Evolutionary conservation across 2,888 invertebrate species (phyloP).

Genomic region (Scrobipalpa atriplicella): DNA sequence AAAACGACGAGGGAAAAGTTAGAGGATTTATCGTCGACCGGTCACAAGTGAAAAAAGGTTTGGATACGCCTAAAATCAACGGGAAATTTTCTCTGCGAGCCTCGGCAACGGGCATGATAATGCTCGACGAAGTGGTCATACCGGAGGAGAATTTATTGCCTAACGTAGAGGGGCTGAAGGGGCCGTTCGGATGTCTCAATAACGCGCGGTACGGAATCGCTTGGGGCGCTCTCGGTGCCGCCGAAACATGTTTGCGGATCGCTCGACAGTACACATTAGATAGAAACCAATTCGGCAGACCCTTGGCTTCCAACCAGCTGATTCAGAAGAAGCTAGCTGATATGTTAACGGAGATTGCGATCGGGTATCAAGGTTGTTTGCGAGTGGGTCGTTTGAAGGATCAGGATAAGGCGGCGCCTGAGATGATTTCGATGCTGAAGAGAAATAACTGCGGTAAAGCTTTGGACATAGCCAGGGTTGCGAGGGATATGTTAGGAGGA

Average conservation of each 20-base stretch:
- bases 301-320: conserved; percentile 97
- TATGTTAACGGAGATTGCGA: conserved; percentile 96
- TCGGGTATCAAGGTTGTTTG: conserved; percentile 94
- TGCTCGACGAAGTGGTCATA: conserved; percentile 97
- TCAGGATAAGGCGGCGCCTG: conserved; percentile 89
- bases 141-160: conserved; percentile 97
- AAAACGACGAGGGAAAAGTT: conserved; percentile 90
- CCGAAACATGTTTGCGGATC: conserved; percentile 95
- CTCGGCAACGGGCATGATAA: conserved; percentile 97
- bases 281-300: conserved; percentile 95
- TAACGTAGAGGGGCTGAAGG: conserved; percentile 90
- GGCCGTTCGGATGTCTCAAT: conserved; percentile 97
- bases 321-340: conserved; percentile 99
- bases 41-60: conserved; percentile 88
- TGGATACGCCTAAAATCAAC: conserved; percentile 95
- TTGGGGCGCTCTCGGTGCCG: conserved; percentile 98
- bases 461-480: conserved; percentile 93
- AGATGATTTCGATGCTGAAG: conserved; percentile 98
- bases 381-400: conserved; percentile 96
- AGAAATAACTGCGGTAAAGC: conserved; percentile 98
- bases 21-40: conserved; percentile 97
- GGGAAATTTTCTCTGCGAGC: conserved; percentile 98
- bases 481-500: conserved; percentile 98
- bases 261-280: conserved; percentile 96
- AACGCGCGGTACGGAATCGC: conserved; percentile 98